These are phyloP conservation scores for Epinephelus awoara DNA, from an alignment of 2,797 vertebrate species.

Conservation along the genomic window DNA sequence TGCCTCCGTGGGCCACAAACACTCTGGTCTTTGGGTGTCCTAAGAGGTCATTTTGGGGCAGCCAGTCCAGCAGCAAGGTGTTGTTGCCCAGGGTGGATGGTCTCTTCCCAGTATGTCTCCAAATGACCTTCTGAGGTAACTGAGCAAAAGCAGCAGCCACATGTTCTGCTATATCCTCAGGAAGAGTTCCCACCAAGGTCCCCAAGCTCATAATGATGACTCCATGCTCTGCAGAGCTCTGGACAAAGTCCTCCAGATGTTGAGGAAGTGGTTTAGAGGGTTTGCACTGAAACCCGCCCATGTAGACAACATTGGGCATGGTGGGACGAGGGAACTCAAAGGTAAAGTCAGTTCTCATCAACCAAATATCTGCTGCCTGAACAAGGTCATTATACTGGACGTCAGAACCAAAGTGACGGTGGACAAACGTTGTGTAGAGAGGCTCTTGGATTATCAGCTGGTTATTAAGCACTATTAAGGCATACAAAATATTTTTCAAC, in stretches of 20 bases:
- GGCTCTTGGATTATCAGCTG: background rate
- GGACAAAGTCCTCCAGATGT: slow-evolving; percentile 53
- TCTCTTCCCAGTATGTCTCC: slow-evolving; percentile 23
- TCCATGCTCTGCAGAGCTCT: slow-evolving; percentile 34
- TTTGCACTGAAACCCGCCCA: slow-evolving; percentile 66
- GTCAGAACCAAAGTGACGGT: slow-evolving; percentile 3
- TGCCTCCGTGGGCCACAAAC: slow-evolving; percentile 49
- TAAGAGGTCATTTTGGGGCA: slow-evolving; percentile 54
- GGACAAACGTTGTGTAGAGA: slow-evolving; percentile 1
- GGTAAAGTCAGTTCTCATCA: slow-evolving; percentile 34
- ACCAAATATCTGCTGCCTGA: slow-evolving; percentile 15
- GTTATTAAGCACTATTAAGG: background rate
- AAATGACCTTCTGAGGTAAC: slow-evolving; percentile 50
- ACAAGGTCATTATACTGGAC: slow-evolving; percentile 3
- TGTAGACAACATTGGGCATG: slow-evolving; percentile 55
- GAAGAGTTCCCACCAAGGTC: slow-evolving; percentile 48
- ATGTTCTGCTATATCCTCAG: slow-evolving; percentile 39
- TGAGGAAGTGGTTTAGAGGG: slow-evolving; percentile 37
- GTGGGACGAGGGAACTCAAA: slow-evolving; percentile 58
- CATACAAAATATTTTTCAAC: too few relatives aligned
- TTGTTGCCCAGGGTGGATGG: slow-evolving; percentile 41
- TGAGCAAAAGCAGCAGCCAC: slow-evolving; percentile 49
- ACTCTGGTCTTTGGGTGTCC: slow-evolving; percentile 52
- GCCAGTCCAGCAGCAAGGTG: slow-evolving; percentile 51
- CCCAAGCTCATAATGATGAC: slow-evolving; percentile 58